These are phyloP conservation scores for Apodemus sylvaticus DNA, from an alignment of 2,113 vertebrate species.

Conservation along the genomic window DNA sequence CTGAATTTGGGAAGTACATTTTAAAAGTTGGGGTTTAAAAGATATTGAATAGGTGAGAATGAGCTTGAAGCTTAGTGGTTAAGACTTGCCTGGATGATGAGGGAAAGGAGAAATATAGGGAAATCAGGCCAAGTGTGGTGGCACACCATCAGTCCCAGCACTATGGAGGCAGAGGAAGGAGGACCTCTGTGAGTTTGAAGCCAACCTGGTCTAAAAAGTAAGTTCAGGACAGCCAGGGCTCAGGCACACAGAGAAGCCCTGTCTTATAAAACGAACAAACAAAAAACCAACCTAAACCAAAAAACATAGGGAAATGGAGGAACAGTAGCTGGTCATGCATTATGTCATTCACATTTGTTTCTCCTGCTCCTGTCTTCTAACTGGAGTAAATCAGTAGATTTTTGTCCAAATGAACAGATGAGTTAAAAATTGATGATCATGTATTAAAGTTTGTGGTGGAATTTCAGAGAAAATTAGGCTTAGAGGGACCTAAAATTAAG, in stretches of 20 bases:
- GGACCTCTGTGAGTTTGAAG: background rate
- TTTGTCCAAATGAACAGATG: constrained; percentile 22
- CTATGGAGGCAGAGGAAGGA: background rate
- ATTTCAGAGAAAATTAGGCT: constrained; percentile 23
- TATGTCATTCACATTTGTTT: constrained; percentile 4
- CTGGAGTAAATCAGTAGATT: constrained; percentile 8
- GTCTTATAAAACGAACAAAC: background rate
- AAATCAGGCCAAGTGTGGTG: background rate
- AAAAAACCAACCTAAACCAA: too few relatives aligned
- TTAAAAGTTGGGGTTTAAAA: background rate
- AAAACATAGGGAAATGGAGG: background rate
- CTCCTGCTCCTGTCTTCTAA: background rate
- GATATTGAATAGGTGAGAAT: background rate
- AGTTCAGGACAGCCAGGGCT: background rate
- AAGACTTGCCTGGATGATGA: constrained; percentile 10
- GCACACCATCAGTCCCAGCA: background rate
- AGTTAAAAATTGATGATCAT: constrained; percentile 34
- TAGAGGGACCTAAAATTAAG: constrained; percentile 17
- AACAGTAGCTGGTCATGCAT: background rate
- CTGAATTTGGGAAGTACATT: background rate
- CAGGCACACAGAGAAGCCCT: background rate
- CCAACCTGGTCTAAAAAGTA: background rate
- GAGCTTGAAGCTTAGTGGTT: background rate
- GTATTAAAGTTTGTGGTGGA: constrained; percentile 1
- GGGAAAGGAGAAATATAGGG: background rate